Conservation (phyloP, 1,140 invertebrate species). For the Ectropis grisescens region DNA sequence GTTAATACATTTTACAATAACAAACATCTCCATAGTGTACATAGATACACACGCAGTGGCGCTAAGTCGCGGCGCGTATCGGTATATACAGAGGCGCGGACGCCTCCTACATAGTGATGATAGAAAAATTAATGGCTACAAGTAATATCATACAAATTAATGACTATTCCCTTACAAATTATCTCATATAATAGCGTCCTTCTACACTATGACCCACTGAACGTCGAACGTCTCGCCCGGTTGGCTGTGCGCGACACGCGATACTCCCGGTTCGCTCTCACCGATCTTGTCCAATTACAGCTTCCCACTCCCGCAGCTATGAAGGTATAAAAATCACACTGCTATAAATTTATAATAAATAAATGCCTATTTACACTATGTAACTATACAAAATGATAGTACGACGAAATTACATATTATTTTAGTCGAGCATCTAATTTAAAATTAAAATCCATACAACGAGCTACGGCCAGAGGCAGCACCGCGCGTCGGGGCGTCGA, state of each 20-base stretch:
- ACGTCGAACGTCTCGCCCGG: constrained; percentile 32
- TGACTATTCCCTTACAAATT: constrained; percentile 70
- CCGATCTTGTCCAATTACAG: constrained; percentile 32
- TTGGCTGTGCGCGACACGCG: constrained; percentile 39
- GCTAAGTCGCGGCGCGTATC: constrained; percentile 25
- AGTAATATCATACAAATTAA: constrained; percentile 69
- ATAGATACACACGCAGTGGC: constrained; percentile 52
- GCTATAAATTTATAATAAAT: constrained; percentile 70
- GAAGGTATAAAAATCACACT: constrained; percentile 58
- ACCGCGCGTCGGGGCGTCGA: constrained; percentile 6
- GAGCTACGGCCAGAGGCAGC: constrained; percentile 30
- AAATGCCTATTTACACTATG: constrained; percentile 70
- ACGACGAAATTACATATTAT: constrained; percentile 59
- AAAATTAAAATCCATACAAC: constrained; percentile 52
- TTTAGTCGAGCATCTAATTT: constrained; percentile 59
- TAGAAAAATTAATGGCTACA: constrained; percentile 67
- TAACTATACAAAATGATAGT: constrained; percentile 69
- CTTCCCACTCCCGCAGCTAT: constrained; percentile 58
- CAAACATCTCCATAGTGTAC: constrained; percentile 66
- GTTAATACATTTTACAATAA: constrained; percentile 69
- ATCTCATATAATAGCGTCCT: constrained; percentile 65
- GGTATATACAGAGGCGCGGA: constrained; percentile 33
- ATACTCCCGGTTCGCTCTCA: constrained; percentile 41
- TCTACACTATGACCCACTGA: constrained; percentile 56
- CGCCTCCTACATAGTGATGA: constrained; percentile 39